A percentile compares a stretch with the other conserved stretches of the same genome.
Conservation (phyloP, 2,888 invertebrate species). For the Arctia plantaginis region DNA sequence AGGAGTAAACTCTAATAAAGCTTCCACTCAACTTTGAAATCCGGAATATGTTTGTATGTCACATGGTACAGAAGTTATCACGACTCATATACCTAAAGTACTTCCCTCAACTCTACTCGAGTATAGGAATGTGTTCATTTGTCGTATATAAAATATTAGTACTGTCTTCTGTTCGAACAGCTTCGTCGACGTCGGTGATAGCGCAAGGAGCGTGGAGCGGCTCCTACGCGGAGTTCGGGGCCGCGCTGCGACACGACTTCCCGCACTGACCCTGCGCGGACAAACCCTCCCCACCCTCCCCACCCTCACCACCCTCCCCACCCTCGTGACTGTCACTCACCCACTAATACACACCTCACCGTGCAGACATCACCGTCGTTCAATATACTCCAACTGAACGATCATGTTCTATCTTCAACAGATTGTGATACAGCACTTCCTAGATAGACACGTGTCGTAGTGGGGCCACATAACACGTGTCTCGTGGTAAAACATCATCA, state of each 20-base stretch:
- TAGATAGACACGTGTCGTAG: not conserved
- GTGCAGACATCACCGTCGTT: too few relatives aligned
- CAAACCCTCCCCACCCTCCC: not conserved
- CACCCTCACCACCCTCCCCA: not conserved
- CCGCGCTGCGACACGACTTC: slow-evolving; percentile 64
- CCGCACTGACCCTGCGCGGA: slow-evolving; percentile 61
- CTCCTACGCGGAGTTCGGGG: slow-evolving; percentile 71
- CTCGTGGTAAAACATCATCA: too few relatives aligned
- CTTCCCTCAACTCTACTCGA: too few relatives aligned
- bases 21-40: too few relatives aligned
- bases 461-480: not conserved
- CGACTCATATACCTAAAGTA: too few relatives aligned
- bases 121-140: not conserved
- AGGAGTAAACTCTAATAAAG: too few relatives aligned
- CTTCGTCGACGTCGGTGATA: slow-evolving; percentile 54
- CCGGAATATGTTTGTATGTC: too few relatives aligned
- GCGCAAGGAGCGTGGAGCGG: slow-evolving; percentile 67
- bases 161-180: slow-evolving; percentile 35
- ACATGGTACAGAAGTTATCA: too few relatives aligned
- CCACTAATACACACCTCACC: too few relatives aligned
- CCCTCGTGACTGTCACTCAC: too few relatives aligned
- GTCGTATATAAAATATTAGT: not conserved
- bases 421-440: not conserved
- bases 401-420: not conserved
- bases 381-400: not conserved